phyloP scores from a whole-genome alignment of 2,113 vertebrate species.

The Edolisoma coerulescens region DNA sequence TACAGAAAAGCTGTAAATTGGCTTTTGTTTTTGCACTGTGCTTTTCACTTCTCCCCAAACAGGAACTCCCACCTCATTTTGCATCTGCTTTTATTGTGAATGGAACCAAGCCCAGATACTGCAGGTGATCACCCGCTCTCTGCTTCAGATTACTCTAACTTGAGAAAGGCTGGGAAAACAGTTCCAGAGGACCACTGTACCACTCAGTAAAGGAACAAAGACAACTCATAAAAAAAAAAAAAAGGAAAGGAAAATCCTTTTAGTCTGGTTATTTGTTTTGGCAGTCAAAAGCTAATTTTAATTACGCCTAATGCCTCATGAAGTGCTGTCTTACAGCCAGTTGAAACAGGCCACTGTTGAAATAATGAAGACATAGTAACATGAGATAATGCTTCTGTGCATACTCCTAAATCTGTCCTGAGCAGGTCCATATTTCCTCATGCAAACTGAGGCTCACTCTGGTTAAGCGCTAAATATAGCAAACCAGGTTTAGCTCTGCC shows the following conservation, averaged over 20 bases:
- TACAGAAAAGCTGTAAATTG: conserved; percentile 20
- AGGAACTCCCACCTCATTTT: conserved; percentile 12
- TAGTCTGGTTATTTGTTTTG: conserved; percentile 15
- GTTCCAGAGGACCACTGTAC: neutral
- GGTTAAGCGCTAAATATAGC: neutral
- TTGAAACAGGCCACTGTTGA: conserved; percentile 25
- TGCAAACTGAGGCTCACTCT: neutral
- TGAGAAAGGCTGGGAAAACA: neutral
- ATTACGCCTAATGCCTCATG: neutral
- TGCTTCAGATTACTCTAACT: neutral
- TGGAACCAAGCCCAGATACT: neutral
- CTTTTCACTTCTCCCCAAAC: neutral
- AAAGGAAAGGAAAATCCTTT: neutral
- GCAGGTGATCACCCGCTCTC: neutral
- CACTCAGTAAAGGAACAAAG: neutral
- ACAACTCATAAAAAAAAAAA: neutral
- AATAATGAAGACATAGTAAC: conserved; percentile 4
- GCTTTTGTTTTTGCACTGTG: conserved; percentile 8
- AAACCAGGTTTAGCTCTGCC: neutral
- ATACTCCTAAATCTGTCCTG: neutral
- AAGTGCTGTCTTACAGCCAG: conserved; percentile 1
- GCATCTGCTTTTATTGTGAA: neutral
- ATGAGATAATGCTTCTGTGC: conserved; percentile 3
- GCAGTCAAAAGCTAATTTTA: conserved; percentile 12
- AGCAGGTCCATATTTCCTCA: neutral